Conservation (phyloP, 1,140 invertebrate species). For the Lepidurus couesii region DNA sequence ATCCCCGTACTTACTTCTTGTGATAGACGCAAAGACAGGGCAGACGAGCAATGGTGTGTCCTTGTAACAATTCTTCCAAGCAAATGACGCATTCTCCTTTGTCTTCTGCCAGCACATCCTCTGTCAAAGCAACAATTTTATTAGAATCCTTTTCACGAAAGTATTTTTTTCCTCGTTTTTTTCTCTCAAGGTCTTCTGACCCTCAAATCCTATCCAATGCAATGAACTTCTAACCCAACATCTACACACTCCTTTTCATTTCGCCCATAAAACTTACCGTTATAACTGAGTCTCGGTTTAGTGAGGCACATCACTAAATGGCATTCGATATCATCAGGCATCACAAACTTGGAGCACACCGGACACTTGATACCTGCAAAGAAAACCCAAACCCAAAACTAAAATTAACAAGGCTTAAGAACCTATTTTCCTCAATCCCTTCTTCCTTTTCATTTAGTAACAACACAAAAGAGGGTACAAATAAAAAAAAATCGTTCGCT, state of each 20-base stretch:
- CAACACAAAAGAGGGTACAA: no score
- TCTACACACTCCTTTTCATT: not conserved
- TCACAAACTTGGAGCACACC: slow-evolving; percentile 94
- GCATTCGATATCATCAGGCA: slow-evolving; percentile 96
- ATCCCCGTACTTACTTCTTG: slow-evolving; percentile 67
- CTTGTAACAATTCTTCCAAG: slow-evolving; percentile 89
- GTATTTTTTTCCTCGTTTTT: slow-evolving; percentile 26
- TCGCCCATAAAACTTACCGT: slow-evolving; percentile 62
- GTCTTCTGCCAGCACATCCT: slow-evolving; percentile 90
- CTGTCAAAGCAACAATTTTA: slow-evolving; percentile 54
- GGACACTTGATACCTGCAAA: slow-evolving; percentile 92
- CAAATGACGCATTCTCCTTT: slow-evolving; percentile 97
- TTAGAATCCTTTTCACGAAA: slow-evolving; percentile 23
- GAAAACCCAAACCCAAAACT: slow-evolving; percentile 33
- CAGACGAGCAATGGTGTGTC: slow-evolving; percentile 85
- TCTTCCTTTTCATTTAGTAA: no score
- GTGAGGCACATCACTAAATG: slow-evolving; percentile 98
- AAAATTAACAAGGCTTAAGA: not conserved
- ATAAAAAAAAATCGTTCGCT: no score
- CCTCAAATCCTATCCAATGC: no score
- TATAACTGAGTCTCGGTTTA: slow-evolving; percentile 95
- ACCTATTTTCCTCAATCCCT: no score
- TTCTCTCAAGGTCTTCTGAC: no score
- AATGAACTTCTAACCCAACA: no score
- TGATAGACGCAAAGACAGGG: slow-evolving; percentile 99